Conservation (phyloP, 2,888 invertebrate species). For the Ochropleura plecta region DNA sequence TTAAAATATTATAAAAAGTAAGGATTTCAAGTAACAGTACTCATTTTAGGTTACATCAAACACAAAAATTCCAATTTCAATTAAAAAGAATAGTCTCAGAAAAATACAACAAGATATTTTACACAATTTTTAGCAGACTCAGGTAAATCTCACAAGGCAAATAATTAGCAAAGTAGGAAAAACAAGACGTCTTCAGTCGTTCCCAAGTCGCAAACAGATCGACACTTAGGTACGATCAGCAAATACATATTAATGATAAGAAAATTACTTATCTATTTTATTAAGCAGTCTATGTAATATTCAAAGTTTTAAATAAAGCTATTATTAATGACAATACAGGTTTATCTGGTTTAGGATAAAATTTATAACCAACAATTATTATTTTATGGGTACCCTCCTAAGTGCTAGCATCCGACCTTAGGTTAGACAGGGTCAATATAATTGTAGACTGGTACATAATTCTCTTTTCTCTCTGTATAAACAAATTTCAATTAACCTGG, state of each 20-base stretch:
- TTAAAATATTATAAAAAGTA: no score
- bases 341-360: conserved; percentile 23
- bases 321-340: conserved; percentile 29
- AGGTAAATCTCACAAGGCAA: background rate
- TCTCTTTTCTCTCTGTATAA: conserved; percentile 78
- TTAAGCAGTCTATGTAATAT: conserved; percentile 1
- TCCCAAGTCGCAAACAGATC: background rate
- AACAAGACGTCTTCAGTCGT: background rate
- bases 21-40: no score
- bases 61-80: no score
- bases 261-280: conserved; percentile 46
- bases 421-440: conserved; percentile 79
- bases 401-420: conserved; percentile 68
- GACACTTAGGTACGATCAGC: conserved; percentile 8
- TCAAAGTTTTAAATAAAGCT: conserved; percentile 37
- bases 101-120: no score
- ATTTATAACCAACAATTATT: conserved; percentile 56
- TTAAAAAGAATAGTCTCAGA: no score
- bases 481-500: conserved; percentile 87
- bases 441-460: conserved; percentile 79
- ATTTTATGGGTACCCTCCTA: conserved; percentile 70
- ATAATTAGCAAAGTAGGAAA: background rate
- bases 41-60: no score
- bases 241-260: background rate
- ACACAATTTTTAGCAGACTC: no score